phyloP scores from a whole-genome alignment of 1,140 invertebrate genomes.

The Camponotus vicinus region DNA sequence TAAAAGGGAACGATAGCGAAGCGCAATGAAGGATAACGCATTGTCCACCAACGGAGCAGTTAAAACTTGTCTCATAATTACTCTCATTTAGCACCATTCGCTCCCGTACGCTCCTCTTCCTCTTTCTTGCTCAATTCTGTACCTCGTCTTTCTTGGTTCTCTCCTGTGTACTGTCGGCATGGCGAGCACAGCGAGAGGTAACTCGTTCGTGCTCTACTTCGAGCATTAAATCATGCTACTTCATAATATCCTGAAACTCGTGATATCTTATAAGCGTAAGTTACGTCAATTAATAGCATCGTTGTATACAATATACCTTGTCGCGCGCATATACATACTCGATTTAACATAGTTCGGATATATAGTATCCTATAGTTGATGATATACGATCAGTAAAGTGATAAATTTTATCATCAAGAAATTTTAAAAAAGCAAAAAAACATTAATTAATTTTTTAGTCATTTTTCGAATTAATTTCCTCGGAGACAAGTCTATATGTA shows the following conservation, averaged over 20 bases:
- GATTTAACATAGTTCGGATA: not conserved
- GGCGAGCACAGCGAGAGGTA: conserved; percentile 43
- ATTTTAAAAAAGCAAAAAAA: not conserved
- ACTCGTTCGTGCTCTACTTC: conserved; percentile 44
- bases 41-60: conserved; percentile 83
- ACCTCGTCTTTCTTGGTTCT: conserved; percentile 14
- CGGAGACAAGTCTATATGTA: too few species aligned
- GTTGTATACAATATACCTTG: conserved; percentile 16
- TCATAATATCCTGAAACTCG: conserved; percentile 59
- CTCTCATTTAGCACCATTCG: conserved; percentile 82
- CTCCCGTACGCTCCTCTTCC: conserved; percentile 55
- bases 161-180: conserved; percentile 6
- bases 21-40: conserved; percentile 84
- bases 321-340: conserved; percentile 6
- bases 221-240: conserved; percentile 55
- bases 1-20: conserved; percentile 76
- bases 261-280: conserved; percentile 59
- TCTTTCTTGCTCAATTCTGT: conserved; percentile 25
- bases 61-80: conserved; percentile 86
- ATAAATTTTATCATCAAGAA: not conserved
- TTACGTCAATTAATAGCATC: conserved; percentile 58
- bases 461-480: too few species aligned
- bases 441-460: not conserved
- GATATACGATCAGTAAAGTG: not conserved
- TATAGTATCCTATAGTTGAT: not conserved